Evolutionary conservation across 2,797 vertebrate genomes (phyloP).

Genomic region (Acanthornis magna): DNA sequence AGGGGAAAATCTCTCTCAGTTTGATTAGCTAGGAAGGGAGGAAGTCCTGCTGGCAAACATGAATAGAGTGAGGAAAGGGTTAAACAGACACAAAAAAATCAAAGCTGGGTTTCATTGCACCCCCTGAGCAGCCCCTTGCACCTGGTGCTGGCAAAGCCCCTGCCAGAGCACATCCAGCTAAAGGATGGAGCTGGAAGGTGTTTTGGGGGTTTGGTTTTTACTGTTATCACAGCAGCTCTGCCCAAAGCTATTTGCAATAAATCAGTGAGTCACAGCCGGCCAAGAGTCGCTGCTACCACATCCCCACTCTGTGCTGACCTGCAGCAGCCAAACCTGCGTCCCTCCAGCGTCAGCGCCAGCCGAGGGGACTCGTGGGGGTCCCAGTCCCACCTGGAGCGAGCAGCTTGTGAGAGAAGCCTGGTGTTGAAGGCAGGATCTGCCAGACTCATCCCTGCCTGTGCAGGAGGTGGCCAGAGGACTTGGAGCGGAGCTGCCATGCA

Average conservation of each 20-base stretch:
- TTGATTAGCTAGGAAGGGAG: not conserved
- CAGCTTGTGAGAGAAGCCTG: rapidly evolving
- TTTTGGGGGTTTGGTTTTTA: not conserved
- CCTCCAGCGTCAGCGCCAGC: rapidly evolving
- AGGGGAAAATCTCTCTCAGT: not conserved
- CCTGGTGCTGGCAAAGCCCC: not conserved
- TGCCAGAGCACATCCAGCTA: not conserved
- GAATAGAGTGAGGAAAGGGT: not conserved
- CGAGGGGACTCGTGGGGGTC: rapidly evolving
- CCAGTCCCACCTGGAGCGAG: rapidly evolving
- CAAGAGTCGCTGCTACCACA: not conserved
- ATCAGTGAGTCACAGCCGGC: not conserved
- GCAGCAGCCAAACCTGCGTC: not conserved
- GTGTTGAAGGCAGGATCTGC: not conserved
- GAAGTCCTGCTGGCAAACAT: not conserved
- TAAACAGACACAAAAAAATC: not conserved
- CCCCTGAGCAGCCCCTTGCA: not conserved
- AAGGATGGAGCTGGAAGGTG: not conserved
- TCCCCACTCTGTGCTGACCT: rapidly evolving
- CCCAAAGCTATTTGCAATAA: conserved; percentile 28
- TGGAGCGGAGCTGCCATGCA: rapidly evolving
- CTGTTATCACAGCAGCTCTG: not conserved
- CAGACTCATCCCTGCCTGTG: not conserved
- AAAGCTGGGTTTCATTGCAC: not conserved
- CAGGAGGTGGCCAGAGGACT: not conserved